Evolutionary conservation across 2,888 invertebrate genomes (phyloP).

Genomic region (Hydropsyche betteni): DNA sequence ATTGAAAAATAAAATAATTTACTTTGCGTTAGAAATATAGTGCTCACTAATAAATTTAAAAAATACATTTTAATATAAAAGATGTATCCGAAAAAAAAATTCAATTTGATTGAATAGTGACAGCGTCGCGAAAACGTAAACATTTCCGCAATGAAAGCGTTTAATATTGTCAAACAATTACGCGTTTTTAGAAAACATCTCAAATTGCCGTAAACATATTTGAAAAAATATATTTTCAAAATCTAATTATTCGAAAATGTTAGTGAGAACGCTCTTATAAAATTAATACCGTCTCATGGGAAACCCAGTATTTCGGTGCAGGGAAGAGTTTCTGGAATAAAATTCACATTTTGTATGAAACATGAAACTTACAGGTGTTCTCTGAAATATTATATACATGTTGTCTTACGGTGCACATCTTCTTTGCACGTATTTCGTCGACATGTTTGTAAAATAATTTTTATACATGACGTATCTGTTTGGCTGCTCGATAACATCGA

Average conservation of each 20-base stretch:
- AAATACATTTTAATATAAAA: too few species aligned
- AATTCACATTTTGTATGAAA: neutral
- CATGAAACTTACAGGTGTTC: neutral
- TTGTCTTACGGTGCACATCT: conserved; percentile 27
- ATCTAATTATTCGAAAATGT: neutral
- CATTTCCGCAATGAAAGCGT: too few species aligned
- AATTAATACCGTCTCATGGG: conserved; percentile 14
- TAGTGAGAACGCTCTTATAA: neutral
- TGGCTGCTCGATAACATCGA: conserved; percentile 48
- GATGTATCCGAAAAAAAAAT: too few species aligned
- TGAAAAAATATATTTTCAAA: neutral
- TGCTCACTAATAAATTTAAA: too few species aligned
- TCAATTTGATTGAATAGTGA: too few species aligned
- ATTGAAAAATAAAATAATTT: too few species aligned
- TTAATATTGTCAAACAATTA: too few species aligned
- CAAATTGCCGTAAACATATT: neutral
- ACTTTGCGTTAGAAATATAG: too few species aligned
- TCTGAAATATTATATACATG: neutral
- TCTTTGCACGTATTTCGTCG: conserved; percentile 26
- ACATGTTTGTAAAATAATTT: conserved; percentile 45
- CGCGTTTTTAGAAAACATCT: neutral
- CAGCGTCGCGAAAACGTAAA: too few species aligned
- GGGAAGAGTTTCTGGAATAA: conserved; percentile 21
- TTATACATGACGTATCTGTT: conserved; percentile 49
- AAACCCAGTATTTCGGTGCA: neutral